Conservation (phyloP, 2,888 invertebrate genomes). For the Orthonevra nobilis region DNA sequence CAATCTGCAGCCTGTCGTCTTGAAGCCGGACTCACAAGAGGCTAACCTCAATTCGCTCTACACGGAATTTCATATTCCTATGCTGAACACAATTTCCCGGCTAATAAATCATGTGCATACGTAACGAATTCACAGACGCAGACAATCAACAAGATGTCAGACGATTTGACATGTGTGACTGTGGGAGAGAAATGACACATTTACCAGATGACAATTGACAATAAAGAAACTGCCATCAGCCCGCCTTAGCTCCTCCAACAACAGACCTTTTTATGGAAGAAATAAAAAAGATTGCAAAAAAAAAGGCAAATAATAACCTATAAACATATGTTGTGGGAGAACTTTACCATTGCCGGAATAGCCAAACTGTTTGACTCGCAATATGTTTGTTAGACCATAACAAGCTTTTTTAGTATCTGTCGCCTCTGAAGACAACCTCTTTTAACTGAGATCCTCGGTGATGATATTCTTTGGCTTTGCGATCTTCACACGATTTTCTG, state of each 20-base stretch:
- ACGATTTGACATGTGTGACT: constrained; percentile 49
- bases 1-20: constrained; percentile 3
- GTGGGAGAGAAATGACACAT: constrained; percentile 66
- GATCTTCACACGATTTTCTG: constrained; percentile 26
- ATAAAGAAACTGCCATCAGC: constrained; percentile 19
- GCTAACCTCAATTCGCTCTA: constrained; percentile 11
- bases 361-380: constrained; percentile 25
- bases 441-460: no score
- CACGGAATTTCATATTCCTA: constrained; percentile 43
- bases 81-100: constrained; percentile 62
- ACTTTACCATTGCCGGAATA: constrained; percentile 51
- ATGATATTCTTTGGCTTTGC: constrained; percentile 45
- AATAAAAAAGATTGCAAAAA: background rate
- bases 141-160: constrained; percentile 60
- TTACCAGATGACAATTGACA: constrained; percentile 60
- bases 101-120: constrained; percentile 56
- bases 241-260: constrained; percentile 15
- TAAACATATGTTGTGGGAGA: constrained; percentile 46
- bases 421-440: constrained; percentile 27
- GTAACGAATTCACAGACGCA: constrained; percentile 46
- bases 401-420: constrained; percentile 35
- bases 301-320: background rate
- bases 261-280: constrained; percentile 15
- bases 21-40: constrained; percentile 32
- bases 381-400: constrained; percentile 8